Evolutionary conservation across 2,797 vertebrate genomes (phyloP).

Genomic region (Rhabdomys pumilio): DNA sequence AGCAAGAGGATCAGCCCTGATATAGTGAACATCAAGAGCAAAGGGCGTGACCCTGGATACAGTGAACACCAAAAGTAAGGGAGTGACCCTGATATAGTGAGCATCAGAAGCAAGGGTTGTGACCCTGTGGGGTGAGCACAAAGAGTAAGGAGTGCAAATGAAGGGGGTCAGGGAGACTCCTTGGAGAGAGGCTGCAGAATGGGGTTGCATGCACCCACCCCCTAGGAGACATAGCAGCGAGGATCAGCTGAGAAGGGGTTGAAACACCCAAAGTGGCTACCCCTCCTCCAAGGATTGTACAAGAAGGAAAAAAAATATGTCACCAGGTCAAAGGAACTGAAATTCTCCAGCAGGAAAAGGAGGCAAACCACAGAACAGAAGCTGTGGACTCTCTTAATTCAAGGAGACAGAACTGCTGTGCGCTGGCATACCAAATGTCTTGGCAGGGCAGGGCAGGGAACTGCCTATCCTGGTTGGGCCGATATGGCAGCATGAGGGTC

Average conservation of each 20-base stretch:
- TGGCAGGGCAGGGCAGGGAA: too few species aligned
- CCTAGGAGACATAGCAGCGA: background rate
- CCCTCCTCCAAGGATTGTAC: background rate
- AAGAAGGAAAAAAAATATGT: background rate
- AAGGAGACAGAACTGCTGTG: background rate
- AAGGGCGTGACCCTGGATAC: background rate
- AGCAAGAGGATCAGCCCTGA: background rate
- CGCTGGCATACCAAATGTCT: background rate
- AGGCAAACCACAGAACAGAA: slow-evolving; percentile 22
- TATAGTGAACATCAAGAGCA: background rate
- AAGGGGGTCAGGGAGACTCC: background rate
- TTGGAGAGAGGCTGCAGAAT: background rate
- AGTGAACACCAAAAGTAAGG: background rate
- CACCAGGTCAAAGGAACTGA: background rate
- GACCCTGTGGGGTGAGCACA: background rate
- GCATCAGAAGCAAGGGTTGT: background rate
- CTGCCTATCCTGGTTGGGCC: background rate
- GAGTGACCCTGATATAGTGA: background rate
- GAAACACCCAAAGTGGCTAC: background rate
- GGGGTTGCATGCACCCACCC: background rate
- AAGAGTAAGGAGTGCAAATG: background rate
- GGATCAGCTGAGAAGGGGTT: background rate
- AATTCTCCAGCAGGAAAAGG: background rate
- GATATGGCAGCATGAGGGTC: background rate
- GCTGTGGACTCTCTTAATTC: background rate